phyloP scores from a whole-genome alignment of 1,140 invertebrate genomes.

The Rhizoglyphus robini region DNA sequence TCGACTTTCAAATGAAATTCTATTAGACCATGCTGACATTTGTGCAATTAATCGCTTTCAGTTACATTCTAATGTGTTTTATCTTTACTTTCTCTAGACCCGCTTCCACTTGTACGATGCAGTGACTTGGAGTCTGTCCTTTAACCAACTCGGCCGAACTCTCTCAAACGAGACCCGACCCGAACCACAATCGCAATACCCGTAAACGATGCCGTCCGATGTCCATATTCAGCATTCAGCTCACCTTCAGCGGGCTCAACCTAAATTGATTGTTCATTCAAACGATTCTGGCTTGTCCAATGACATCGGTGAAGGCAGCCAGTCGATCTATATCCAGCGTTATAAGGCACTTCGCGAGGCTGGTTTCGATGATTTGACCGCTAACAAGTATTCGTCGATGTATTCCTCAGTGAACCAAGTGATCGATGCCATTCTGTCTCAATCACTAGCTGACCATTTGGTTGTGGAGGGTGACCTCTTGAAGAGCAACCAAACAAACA shows the following conservation, averaged over 20 bases:
- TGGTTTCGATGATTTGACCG: constrained; percentile 15
- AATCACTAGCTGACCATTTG: background rate
- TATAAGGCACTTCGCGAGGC: constrained; percentile 7
- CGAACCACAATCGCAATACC: no score
- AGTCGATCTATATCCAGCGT: constrained; percentile 5
- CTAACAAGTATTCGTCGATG: constrained; percentile 2
- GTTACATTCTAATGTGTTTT: no score
- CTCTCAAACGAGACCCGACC: no score
- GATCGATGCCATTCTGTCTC: constrained; percentile 13
- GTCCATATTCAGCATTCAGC: constrained; percentile 4
- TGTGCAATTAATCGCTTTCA: no score
- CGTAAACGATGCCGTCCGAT: constrained; percentile 9
- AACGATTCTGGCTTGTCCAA: background rate
- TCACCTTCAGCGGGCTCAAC: background rate
- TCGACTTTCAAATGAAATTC: no score
- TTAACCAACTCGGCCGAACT: no score
- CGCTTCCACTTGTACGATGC: no score
- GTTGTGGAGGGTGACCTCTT: background rate
- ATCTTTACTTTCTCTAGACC: no score
- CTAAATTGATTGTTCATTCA: background rate
- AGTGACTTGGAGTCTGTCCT: no score
- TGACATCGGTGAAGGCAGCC: background rate
- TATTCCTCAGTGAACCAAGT: constrained; percentile 5
- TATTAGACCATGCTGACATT: no score
- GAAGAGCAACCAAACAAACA: background rate